Percentiles rank a stretch among this genome's conserved stretches.
Conservation (phyloP, 2,113 vertebrate species). For the Rhipidura dahli region DNA sequence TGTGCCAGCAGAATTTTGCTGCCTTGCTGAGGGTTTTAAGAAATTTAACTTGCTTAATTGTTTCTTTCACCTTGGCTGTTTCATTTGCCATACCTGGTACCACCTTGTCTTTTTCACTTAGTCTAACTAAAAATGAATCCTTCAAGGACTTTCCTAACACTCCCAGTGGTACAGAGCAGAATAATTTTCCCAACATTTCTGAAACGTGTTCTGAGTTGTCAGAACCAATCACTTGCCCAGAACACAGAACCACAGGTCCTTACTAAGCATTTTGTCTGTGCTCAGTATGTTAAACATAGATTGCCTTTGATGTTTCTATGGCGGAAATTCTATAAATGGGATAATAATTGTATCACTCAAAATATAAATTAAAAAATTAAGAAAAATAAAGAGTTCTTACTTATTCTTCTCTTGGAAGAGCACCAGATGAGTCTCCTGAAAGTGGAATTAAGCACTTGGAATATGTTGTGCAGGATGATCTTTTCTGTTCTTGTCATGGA, state of each 20-base stretch:
- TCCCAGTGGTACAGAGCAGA: background rate
- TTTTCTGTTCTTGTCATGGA: background rate
- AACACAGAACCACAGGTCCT: background rate
- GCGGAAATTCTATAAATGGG: background rate
- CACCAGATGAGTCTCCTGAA: background rate
- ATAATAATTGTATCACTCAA: background rate
- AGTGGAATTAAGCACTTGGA: background rate
- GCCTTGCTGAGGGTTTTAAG: background rate
- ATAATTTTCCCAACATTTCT: background rate
- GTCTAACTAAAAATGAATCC: background rate
- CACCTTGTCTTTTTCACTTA: background rate
- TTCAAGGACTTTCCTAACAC: background rate
- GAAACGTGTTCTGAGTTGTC: background rate
- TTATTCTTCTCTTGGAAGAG: background rate
- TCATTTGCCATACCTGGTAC: background rate
- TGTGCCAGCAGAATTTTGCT: slow-evolving; percentile 5
- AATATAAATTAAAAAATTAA: background rate
- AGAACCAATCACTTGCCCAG: background rate
- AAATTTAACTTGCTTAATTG: background rate
- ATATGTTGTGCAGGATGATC: background rate
- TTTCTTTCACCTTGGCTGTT: background rate
- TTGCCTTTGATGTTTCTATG: background rate
- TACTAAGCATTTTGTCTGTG: background rate
- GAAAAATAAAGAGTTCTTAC: background rate
- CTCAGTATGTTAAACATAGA: background rate